phyloP scores from a whole-genome alignment of 1,140 invertebrate species.

The Argopecten irradians region DNA sequence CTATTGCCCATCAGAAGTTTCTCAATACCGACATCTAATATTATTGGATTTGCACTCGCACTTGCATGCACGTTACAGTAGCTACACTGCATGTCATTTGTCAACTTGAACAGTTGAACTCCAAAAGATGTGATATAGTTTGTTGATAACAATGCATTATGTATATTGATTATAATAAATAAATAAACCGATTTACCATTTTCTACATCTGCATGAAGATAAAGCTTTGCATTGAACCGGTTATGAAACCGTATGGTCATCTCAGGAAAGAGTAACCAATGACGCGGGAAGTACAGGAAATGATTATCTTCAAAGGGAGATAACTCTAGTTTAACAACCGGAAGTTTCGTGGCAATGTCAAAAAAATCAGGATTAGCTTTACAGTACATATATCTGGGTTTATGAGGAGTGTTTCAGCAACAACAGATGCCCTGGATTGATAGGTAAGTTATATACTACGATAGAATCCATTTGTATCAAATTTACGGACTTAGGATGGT shows the following conservation, averaged over 20 bases:
- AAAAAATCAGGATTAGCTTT: not conserved
- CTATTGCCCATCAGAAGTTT: no score
- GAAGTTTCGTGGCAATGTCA: constrained; percentile 32
- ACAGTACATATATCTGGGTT: not conserved
- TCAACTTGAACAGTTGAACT: no score
- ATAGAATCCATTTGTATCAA: not conserved
- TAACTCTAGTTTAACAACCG: not conserved
- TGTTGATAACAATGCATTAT: no score
- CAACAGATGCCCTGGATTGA: not conserved
- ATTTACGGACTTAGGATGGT: not conserved
- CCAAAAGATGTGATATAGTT: no score
- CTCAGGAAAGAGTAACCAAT: not conserved
- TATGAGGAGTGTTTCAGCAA: no score
- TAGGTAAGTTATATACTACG: not conserved
- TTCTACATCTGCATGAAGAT: not conserved
- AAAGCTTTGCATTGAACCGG: not conserved
- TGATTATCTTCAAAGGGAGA: not conserved
- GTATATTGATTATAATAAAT: no score
- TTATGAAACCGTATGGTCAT: not conserved
- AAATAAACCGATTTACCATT: not conserved
- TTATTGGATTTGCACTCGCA: no score
- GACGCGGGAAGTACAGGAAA: constrained; percentile 30
- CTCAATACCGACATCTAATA: no score
- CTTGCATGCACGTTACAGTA: no score
- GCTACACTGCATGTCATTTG: no score